A percentile compares a stretch with the other conserved stretches of the same genome.
phyloP scores from a whole-genome alignment of 2,113 vertebrate species.

The Rhegmatorhina hoffmannsi region DNA sequence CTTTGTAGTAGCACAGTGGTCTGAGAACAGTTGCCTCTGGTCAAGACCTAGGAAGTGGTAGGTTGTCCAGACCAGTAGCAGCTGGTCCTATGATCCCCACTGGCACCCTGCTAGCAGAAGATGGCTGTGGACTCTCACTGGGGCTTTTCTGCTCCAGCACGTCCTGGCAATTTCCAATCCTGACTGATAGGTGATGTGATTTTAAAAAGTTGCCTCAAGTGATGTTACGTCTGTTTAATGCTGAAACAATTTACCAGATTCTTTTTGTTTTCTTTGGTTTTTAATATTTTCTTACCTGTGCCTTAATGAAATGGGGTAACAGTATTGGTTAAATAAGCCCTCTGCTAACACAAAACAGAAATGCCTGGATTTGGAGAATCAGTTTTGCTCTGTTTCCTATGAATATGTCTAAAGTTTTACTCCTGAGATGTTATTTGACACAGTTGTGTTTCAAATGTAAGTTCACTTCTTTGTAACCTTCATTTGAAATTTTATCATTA shows the following conservation, averaged over 20 bases:
- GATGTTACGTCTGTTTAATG: fast-evolving
- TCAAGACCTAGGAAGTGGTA: background rate
- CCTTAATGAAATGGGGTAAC: background rate
- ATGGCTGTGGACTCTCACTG: background rate
- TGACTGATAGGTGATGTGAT: background rate
- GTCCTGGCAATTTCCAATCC: background rate
- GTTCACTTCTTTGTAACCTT: background rate
- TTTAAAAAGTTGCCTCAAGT: background rate
- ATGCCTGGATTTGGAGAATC: background rate
- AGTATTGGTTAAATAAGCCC: background rate
- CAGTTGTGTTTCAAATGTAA: background rate
- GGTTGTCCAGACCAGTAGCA: background rate
- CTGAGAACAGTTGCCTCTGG: background rate
- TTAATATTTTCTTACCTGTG: background rate
- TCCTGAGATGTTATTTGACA: background rate
- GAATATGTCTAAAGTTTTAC: background rate
- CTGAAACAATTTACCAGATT: background rate
- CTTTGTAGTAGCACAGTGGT: background rate
- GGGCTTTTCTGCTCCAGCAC: background rate
- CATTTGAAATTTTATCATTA: background rate
- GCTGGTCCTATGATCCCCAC: background rate
- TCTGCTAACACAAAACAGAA: background rate
- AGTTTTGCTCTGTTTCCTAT: background rate
- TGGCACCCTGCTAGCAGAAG: background rate
- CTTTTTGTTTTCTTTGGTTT: background rate